phyloP scores from a whole-genome alignment of 2,888 invertebrate genomes.

The Marasmarcha lunaedactyla region DNA sequence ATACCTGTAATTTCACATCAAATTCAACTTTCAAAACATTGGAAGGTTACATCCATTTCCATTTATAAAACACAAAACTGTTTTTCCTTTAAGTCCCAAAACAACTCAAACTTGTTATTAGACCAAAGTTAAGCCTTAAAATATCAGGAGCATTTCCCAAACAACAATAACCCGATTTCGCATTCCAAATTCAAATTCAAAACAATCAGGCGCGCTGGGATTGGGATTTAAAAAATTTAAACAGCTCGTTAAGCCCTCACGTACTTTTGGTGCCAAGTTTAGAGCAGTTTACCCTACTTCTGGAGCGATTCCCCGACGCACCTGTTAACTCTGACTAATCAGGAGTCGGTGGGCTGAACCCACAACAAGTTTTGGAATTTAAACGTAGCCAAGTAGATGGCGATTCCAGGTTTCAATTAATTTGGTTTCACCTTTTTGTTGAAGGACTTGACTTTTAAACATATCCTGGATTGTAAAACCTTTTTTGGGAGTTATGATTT shows the following conservation, averaged over 20 bases:
- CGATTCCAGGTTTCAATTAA: too few relatives aligned
- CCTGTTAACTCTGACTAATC: slow-evolving; percentile 21
- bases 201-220: background rate
- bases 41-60: too few relatives aligned
- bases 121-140: background rate
- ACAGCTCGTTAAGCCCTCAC: slow-evolving; percentile 28
- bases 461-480: too few relatives aligned
- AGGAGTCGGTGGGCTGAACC: slow-evolving; percentile 21
- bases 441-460: too few relatives aligned
- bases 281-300: slow-evolving; percentile 13
- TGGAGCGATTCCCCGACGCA: slow-evolving; percentile 12
- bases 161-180: background rate
- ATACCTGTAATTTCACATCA: too few relatives aligned
- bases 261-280: slow-evolving; percentile 25
- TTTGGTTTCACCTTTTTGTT: too few relatives aligned
- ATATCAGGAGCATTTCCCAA: background rate
- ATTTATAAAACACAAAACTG: too few relatives aligned
- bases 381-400: background rate
- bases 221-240: slow-evolving; percentile 23
- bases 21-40: too few relatives aligned
- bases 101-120: too few relatives aligned
- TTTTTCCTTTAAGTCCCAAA: too few relatives aligned
- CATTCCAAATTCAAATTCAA: slow-evolving; percentile 1
- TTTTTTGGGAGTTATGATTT: too few relatives aligned
- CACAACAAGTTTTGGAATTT: slow-evolving; percentile 22